Evolutionary conservation across 2,113 vertebrate species (phyloP), one percentile per base, ranked within the genome.

Genomic region (Nothoprocta perdicaria): DNA sequence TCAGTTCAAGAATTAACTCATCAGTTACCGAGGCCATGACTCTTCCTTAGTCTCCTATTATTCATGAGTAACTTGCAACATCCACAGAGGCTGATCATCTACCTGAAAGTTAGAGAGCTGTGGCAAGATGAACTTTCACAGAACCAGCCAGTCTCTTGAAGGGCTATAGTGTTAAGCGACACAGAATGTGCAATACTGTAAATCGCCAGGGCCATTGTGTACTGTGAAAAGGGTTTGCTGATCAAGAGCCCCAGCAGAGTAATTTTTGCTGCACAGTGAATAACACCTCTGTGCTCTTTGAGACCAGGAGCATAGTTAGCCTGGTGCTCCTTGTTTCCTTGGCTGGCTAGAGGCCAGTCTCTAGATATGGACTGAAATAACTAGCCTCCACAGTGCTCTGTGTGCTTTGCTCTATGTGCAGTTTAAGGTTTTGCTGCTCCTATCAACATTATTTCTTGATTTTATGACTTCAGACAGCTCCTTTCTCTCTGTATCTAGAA

Each of bases 201-300:
- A 26, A 19, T 21, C 0, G 1, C 41, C 55, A 40, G 31, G 18
- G 38, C 19, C 67, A 33, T 52, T 45, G 61, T 33, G 38, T 19
- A 9, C 38, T 23, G 11, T 65, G 62, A 82, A 75, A 73, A 45
- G 52, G 33, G 15, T 26, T 74, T 82, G 40, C 26, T 22, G 29
- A 18, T 24, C 1, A 2, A 8, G 33, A 41, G 14, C 21, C 57
- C 12, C 26, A 62, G 22, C 1, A 0, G 21, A 60, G 23, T 69
- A 11, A 48, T 79, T 71, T 84, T 48, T 10, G 62, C 16, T 22
- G 57, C 46, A 40, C 52, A 41, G 27, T 35, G 41, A 73, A 21
- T 52, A 73, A 17, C 71, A 63, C 9, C 0, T 0, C 21, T 45
- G 22, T 45, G 53, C 13, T 62, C 8, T 76, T 80, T 66, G 3